These are phyloP conservation scores for Hycleus cichorii DNA, from an alignment of 1,140 invertebrate species.

Conservation along the genomic window DNA sequence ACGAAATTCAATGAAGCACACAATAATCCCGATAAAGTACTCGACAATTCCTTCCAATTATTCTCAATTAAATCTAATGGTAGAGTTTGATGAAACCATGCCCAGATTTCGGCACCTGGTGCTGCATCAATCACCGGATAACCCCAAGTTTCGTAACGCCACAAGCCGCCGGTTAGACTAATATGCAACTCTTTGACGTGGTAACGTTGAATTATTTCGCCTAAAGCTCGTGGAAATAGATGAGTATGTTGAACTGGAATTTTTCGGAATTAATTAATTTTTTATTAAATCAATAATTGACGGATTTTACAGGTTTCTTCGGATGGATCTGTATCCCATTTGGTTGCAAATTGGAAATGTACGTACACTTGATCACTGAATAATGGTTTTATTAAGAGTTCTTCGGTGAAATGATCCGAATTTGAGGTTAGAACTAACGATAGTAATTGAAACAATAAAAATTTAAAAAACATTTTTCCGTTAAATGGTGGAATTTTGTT, in stretches of 20 bases:
- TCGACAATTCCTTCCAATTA: slow-evolving; percentile 81
- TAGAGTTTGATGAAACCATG: slow-evolving; percentile 67
- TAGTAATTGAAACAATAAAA: background rate
- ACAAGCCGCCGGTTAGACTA: slow-evolving; percentile 84
- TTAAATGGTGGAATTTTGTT: no score
- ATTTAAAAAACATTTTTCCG: no score
- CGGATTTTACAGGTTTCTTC: slow-evolving; percentile 50
- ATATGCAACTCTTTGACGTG: slow-evolving; percentile 86
- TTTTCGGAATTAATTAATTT: slow-evolving; percentile 19
- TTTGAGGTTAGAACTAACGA: background rate
- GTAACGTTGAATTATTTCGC: slow-evolving; percentile 81
- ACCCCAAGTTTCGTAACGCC: slow-evolving; percentile 90
- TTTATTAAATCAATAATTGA: slow-evolving; percentile 4
- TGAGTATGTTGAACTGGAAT: slow-evolving; percentile 71
- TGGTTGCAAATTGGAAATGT: slow-evolving; percentile 79
- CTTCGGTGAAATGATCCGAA: slow-evolving; percentile 59
- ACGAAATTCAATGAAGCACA: slow-evolving; percentile 97
- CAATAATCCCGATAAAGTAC: slow-evolving; percentile 84
- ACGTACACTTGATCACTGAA: slow-evolving; percentile 70
- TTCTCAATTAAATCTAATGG: slow-evolving; percentile 55
- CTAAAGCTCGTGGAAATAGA: slow-evolving; percentile 82
- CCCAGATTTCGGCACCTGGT: slow-evolving; percentile 87
- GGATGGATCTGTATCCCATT: slow-evolving; percentile 54
- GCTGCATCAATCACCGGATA: slow-evolving; percentile 81
- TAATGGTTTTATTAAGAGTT: slow-evolving; percentile 72